Evolutionary conservation across 1,140 invertebrate species (phyloP).

Genomic region (Solenopsis fugax): DNA sequence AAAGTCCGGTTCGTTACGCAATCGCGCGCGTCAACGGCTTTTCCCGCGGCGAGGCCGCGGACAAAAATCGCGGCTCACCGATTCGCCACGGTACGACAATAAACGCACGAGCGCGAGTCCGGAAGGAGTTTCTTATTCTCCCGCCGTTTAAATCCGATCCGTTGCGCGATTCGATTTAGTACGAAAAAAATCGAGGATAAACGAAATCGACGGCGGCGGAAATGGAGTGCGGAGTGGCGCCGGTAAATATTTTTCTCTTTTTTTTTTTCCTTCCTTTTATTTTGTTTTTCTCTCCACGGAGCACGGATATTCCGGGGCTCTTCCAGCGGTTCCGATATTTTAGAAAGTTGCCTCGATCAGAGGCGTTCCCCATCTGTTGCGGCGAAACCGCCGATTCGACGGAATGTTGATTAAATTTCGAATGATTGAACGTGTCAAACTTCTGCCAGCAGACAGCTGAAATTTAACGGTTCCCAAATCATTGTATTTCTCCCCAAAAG

Average conservation of each 20-base stretch:
- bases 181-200: neutral
- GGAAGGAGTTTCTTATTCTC: neutral
- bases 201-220: neutral
- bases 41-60: conserved; percentile 14
- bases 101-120: neutral
- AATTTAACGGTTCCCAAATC: neutral
- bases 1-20: conserved; percentile 24
- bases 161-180: neutral
- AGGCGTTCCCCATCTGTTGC: neutral
- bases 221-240: neutral
- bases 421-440: neutral
- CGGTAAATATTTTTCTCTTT: conserved; percentile 2
- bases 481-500: neutral
- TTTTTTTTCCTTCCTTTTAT: neutral
- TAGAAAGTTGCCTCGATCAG: conserved; percentile 56
- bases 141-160: neutral
- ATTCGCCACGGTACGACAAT: neutral
- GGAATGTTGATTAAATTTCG: conserved; percentile 10
- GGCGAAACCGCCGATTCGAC: neutral
- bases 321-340: conserved; percentile 25
- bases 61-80: neutral
- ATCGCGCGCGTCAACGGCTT: neutral
- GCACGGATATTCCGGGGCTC: neutral
- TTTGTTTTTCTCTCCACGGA: neutral
- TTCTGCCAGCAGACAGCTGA: neutral